Percentiles rank a stretch among this genome's conserved stretches.
Conservation (phyloP, 2,113 vertebrate species). For the Tragulus kanchil region DNA sequence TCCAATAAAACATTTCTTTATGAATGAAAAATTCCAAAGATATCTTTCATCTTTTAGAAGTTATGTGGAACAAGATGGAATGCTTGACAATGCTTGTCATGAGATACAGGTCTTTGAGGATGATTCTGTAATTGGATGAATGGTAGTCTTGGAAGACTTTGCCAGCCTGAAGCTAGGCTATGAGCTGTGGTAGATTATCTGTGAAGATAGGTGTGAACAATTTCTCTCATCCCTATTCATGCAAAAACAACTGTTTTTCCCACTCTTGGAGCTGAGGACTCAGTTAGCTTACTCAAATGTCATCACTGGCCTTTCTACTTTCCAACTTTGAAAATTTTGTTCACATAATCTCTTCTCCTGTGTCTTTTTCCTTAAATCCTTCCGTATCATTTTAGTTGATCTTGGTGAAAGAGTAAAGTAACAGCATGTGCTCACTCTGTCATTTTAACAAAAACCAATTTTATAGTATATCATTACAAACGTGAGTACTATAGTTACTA, state of each 20-base stretch:
- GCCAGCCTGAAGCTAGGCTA: background rate
- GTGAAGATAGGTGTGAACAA: background rate
- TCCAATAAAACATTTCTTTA: conserved; percentile 47
- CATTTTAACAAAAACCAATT: conserved; percentile 38
- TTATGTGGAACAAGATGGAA: background rate
- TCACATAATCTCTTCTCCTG: background rate
- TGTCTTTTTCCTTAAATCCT: background rate
- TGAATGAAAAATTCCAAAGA: conserved; percentile 37
- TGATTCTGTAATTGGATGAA: background rate
- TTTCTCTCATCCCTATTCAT: background rate
- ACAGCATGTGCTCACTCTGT: background rate
- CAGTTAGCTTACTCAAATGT: background rate
- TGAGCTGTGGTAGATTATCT: background rate
- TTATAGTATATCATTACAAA: background rate
- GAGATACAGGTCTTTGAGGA: background rate
- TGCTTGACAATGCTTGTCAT: background rate
- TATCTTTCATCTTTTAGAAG: background rate
- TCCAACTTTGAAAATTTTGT: background rate
- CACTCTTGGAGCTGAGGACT: background rate
- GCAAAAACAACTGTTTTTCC: background rate
- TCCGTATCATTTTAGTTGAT: conserved; percentile 8
- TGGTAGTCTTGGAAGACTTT: background rate
- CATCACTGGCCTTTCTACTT: background rate
- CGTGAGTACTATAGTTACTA: background rate
- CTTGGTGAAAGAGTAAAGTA: background rate